These are phyloP conservation scores for Tetragonisca angustula DNA, from an alignment of 2,888 invertebrate genomes.

Conservation along the genomic window DNA sequence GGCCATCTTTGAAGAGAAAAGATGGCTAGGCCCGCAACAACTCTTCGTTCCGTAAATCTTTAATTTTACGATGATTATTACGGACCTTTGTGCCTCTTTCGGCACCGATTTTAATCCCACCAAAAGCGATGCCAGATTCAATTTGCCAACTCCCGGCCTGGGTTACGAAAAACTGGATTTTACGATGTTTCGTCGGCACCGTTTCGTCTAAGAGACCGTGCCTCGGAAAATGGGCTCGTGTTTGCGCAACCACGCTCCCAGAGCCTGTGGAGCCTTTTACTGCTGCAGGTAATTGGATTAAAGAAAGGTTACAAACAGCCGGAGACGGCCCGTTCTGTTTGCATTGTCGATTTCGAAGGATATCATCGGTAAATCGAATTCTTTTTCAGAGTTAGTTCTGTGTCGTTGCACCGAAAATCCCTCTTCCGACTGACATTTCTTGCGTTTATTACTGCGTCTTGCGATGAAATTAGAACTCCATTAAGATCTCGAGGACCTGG, in stretches of 20 bases:
- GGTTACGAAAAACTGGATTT: conserved; percentile 68
- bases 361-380: conserved; percentile 52
- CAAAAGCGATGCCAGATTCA: conserved; percentile 60
- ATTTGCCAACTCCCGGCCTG: conserved; percentile 50
- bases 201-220: neutral
- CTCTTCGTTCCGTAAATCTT: conserved; percentile 62
- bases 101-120: conserved; percentile 68
- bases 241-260: conserved; percentile 13
- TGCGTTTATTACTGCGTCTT: conserved; percentile 30
- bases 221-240: conserved; percentile 21
- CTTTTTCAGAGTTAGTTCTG: conserved; percentile 16
- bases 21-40: neutral
- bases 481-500: conserved; percentile 1
- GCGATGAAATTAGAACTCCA: conserved; percentile 29
- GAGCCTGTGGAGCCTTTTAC: conserved; percentile 31
- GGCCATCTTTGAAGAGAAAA: neutral
- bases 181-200: conserved; percentile 45
- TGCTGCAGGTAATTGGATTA: conserved; percentile 61
- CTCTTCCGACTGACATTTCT: neutral
- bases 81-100: conserved; percentile 45
- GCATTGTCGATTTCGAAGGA: conserved; percentile 10
- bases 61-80: conserved; percentile 78
- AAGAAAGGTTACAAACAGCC: conserved; percentile 12
- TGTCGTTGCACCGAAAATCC: neutral
- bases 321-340: conserved; percentile 27